Base-by-base conservation (phyloP, 2,888 invertebrate species). In the Heliothis peltigera region DNA sequence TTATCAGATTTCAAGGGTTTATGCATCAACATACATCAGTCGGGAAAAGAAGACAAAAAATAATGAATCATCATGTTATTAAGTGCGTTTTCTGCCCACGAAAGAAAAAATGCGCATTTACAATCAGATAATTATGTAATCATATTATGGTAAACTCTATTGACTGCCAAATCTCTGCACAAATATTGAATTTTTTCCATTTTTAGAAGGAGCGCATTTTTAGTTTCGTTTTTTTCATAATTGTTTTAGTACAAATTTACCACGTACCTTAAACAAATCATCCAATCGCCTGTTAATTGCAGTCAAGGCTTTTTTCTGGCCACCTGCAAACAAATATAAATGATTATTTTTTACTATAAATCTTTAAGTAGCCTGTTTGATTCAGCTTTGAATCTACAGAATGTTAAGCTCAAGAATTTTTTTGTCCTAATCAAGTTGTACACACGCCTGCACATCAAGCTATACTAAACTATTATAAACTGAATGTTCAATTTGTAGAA, bases 11-110 rank as follows among this genome's bases (percentile, higher is more conserved):
- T 49, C 25, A 59, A 64, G 49, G 60, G 18, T 32, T 76, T 86
- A 67, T 88, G 74, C 90, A 81, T 90, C 91, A 91, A 83, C 82
- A 87, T 87, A 66, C 66, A 77, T 90, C 89, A 84, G 90, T 84
- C 89, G 90, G 90, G 91, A 90, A 91, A 91, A 91, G 90, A 91
- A 90, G 90, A 90, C 91, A 88, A 88, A 88, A n/a, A 87, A 78
- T 56, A 63, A 74, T 63, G 60, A 83, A 83, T 90, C 90, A 91
- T 90, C 90, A 91, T 85, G 7, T 52, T n/a, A 6, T 17, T 42
- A 32, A 17, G n/a, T 10, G 32, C 32, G 6, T 12, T 10, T 32
- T 12, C 15, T 15, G 4, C 35, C 8, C 28, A 1, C 10, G 28
- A 28, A 28, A 35, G 15, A 15, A 35, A 35, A 15, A 35, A 35